Conservation (phyloP, 2,888 invertebrate species). For the Drosophila neonasuta region DNA sequence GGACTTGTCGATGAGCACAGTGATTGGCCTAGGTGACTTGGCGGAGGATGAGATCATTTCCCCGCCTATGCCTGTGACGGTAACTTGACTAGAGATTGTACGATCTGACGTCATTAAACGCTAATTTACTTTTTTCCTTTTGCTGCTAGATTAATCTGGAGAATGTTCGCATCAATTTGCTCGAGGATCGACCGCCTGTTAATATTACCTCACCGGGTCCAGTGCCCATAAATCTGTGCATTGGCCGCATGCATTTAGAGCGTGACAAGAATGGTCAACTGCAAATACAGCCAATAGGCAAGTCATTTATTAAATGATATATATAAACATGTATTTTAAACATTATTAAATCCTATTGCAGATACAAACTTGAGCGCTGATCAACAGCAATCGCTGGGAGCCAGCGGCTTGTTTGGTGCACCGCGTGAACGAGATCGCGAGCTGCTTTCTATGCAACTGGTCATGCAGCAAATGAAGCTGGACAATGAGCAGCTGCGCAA, state of each 20-base stretch:
- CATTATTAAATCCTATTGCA: slow-evolving; percentile 3
- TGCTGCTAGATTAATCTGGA: slow-evolving; percentile 86
- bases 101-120: not conserved
- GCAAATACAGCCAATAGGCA: slow-evolving; percentile 85
- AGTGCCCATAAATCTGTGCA: slow-evolving; percentile 89
- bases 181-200: slow-evolving; percentile 92
- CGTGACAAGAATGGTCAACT: slow-evolving; percentile 89
- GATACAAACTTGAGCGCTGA: slow-evolving; percentile 57
- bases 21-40: slow-evolving; percentile 91
- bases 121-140: not conserved
- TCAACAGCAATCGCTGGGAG: slow-evolving; percentile 51
- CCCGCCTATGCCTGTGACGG: slow-evolving; percentile 91
- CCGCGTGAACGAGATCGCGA: slow-evolving; percentile 83
- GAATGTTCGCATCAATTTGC: slow-evolving; percentile 88
- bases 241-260: slow-evolving; percentile 87
- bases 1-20: slow-evolving; percentile 90
- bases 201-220: slow-evolving; percentile 92
- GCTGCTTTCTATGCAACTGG: slow-evolving; percentile 82
- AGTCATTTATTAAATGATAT: not conserved
- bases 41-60: slow-evolving; percentile 92
- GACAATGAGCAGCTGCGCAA: slow-evolving; percentile 87
- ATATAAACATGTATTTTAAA: too few species aligned
- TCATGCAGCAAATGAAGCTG: slow-evolving; percentile 83
- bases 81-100: slow-evolving; percentile 76
- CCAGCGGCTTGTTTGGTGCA: slow-evolving; percentile 61